A percentile compares a stretch with the other conserved stretches of the same genome.
Conservation (phyloP, 2,113 vertebrate species). For the Holacanthus passer region DNA sequence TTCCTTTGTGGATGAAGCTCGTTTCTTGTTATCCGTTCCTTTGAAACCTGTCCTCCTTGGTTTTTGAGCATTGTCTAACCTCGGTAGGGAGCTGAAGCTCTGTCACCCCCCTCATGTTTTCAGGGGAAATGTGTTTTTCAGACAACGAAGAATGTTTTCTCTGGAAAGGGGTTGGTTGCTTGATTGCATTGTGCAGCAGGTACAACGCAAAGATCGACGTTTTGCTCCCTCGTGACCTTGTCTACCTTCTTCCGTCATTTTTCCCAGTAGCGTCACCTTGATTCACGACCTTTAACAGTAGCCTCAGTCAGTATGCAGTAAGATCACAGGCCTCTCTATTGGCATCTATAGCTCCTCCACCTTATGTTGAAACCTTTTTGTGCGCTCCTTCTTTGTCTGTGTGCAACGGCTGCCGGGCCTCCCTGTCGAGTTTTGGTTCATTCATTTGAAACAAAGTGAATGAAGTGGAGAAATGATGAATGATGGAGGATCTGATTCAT, state of each 20-base stretch:
- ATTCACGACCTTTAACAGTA: slow-evolving; percentile 53
- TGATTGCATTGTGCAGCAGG: slow-evolving; percentile 63
- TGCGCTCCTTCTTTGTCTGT: slow-evolving; percentile 50
- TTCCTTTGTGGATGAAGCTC: slow-evolving; percentile 59
- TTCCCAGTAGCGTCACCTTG: slow-evolving; percentile 44
- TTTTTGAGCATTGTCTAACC: slow-evolving; percentile 28
- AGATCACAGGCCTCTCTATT: slow-evolving; percentile 52
- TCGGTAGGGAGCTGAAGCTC: slow-evolving; percentile 22
- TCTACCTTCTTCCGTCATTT: slow-evolving; percentile 44
- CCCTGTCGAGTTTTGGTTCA: slow-evolving; percentile 24
- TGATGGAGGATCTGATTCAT: slow-evolving; percentile 14
- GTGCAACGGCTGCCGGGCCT: slow-evolving; percentile 57
- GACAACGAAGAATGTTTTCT: slow-evolving; percentile 63
- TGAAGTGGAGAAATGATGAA: not conserved
- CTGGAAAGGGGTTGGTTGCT: slow-evolving; percentile 35
- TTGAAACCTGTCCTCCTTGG: slow-evolving; percentile 31
- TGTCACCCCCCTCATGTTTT: slow-evolving; percentile 38
- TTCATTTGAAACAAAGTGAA: slow-evolving; percentile 24
- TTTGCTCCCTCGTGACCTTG: slow-evolving; percentile 28
- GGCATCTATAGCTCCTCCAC: slow-evolving; percentile 34
- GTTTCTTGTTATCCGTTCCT: slow-evolving; percentile 60
- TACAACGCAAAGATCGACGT: slow-evolving; percentile 49
- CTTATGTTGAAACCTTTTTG: slow-evolving; percentile 25
- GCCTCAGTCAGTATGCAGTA: slow-evolving; percentile 69
- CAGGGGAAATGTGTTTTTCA: slow-evolving; percentile 44